Evolutionary conservation across 2,113 vertebrate genomes (phyloP), one percentile per base, ranked within the genome.

Genomic region (Sylvia atricapilla): DNA sequence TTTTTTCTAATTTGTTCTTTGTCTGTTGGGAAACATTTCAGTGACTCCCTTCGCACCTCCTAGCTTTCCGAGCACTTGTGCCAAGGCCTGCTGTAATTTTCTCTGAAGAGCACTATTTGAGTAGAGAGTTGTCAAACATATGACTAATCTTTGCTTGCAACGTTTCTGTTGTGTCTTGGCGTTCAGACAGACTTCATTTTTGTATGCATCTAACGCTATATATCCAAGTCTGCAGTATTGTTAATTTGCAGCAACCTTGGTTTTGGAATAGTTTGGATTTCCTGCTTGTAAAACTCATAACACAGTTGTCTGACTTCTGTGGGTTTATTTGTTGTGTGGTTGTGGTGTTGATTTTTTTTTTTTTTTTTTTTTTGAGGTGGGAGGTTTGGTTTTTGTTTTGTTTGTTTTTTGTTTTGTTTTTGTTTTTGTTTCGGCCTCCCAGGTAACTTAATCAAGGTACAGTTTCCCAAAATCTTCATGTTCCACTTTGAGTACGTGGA

Each of bases 81-180:
- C 77, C 69, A 92, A 92, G 63, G 44, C 56, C 60, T 35, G 16
- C 47, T 94, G 52, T 84, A 67, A 73, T 89, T 93, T 94, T 85
- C 78, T 46, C 68, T 95, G 73, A 87, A 43, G 70, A 92, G 67
- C 76, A 68, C 53, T 59, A 33, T 86, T 92, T 86, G 75, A 90
- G 78, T 83, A 44, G 64, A 75, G 28, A 83, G 82, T 96, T 96
- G 78, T 95, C 79, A 95, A 91, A 83, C 89, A 96, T 89, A 86
- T 46, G 49, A 39, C 49, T 93, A 82, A 82, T 96, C 92, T 93
- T 90, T 64, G 21, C 81, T 41, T 95, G 91, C 85, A 93, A 56
- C 80, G 13, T 94, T 87, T 96, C 52, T 87, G 69, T 96, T 94
- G 93, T 78, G 58, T 89, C 93, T 66, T 89, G 90, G 90, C 88